Evolutionary conservation across 2,113 vertebrate species (phyloP).

Genomic region (Nerophis ophidion): DNA sequence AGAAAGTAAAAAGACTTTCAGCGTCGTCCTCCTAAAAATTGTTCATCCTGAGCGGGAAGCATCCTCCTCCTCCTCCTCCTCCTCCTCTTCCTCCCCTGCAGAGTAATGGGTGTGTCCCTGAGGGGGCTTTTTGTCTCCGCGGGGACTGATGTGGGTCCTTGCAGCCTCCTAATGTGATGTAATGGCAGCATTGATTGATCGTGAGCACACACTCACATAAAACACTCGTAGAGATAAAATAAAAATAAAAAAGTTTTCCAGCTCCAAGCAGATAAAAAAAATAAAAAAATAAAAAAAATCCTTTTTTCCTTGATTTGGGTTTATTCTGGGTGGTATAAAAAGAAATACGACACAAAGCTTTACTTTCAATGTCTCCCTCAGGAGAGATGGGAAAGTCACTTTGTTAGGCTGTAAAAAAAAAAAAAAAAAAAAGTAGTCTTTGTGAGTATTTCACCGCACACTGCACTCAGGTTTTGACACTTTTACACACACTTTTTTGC

Average conservation of each 20-base stretch:
- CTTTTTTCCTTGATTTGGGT: slow-evolving; percentile 18
- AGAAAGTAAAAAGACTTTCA: neutral
- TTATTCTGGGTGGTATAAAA: slow-evolving; percentile 30
- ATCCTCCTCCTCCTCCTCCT: slow-evolving; percentile 23
- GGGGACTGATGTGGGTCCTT: slow-evolving; percentile 14
- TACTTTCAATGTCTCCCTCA: slow-evolving; percentile 12
- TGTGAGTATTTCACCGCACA: slow-evolving; percentile 4
- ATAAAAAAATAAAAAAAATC: slow-evolving; percentile 14
- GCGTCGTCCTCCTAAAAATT: slow-evolving; percentile 2
- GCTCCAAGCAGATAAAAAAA: slow-evolving; percentile 33
- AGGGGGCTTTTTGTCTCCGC: slow-evolving; percentile 13
- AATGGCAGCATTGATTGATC: slow-evolving; percentile 57
- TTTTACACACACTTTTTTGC: slow-evolving; percentile 14
- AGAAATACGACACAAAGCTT: slow-evolving; percentile 27
- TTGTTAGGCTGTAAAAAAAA: slow-evolving; percentile 7
- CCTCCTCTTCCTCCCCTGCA: slow-evolving; percentile 33
- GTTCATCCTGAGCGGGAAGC: slow-evolving; percentile 9
- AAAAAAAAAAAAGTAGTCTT: neutral
- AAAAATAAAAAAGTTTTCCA: slow-evolving; percentile 39
- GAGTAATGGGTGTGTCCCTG: slow-evolving; percentile 50
- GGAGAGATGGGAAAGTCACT: slow-evolving; percentile 24
- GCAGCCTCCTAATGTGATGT: slow-evolving; percentile 45
- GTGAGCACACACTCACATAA: slow-evolving; percentile 46
- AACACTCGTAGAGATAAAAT: slow-evolving; percentile 59
- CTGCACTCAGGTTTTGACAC: slow-evolving; percentile 25